Conservation (phyloP, 2,797 vertebrate species). For the Percopsis omiscomaycus region DNA sequence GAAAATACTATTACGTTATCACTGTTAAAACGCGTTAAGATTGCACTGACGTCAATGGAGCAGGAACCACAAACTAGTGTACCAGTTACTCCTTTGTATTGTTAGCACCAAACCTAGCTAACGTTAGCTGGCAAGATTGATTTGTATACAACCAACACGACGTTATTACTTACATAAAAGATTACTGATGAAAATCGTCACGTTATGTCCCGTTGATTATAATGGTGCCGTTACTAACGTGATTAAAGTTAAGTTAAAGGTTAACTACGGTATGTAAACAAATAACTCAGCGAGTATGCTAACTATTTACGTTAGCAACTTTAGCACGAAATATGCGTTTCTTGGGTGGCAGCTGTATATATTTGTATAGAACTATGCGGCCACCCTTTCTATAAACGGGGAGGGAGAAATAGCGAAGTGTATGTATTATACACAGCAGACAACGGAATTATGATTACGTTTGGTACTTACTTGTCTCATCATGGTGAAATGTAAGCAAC, state of each 20-base stretch:
- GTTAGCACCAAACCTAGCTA: not conserved
- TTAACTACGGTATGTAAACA: not conserved
- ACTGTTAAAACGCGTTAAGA: too few relatives aligned
- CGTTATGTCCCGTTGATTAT: not conserved
- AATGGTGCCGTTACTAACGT: not conserved
- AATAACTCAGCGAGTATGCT: constrained; percentile 16
- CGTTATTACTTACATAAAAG: not conserved
- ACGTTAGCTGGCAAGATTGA: not conserved
- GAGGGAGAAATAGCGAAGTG: not conserved
- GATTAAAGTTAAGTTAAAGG: not conserved
- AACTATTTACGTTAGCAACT: constrained; percentile 23
- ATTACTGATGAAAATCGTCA: not conserved
- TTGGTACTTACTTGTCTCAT: constrained; percentile 35
- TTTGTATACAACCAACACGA: not conserved
- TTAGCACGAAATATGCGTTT: not conserved
- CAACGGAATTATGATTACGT: too few relatives aligned
- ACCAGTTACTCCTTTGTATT: not conserved
- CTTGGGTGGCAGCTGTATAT: not conserved
- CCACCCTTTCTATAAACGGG: not conserved
- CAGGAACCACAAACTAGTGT: not conserved
- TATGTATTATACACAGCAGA: fast-evolving
- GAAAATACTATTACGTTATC: too few relatives aligned
- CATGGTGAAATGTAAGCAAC: constrained; percentile 19
- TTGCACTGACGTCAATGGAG: too few relatives aligned
- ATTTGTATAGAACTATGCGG: not conserved